Evolutionary conservation across 2,797 vertebrate genomes (phyloP), one percentile per base, ranked within the genome.

Genomic region (Pampus argenteus): DNA sequence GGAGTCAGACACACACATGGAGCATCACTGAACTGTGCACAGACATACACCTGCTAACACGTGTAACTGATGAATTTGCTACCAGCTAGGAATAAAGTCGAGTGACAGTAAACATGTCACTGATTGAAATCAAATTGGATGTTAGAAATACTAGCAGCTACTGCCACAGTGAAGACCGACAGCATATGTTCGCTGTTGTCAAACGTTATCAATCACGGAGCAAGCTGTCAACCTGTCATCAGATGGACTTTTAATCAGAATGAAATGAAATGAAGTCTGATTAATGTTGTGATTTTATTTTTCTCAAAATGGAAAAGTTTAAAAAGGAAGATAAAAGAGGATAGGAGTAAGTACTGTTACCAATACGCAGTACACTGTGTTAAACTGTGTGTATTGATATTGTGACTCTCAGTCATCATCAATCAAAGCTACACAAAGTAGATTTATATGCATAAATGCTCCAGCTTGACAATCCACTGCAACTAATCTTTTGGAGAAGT

Each of bases 91-190:
- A 83, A 88, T 82, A 64, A 78, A 71, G 62, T 45, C 18, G 70
- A 67, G n/a, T 74, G 74, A 83, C 62, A 50, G 76, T 71, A 77
- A 78, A 80, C 40, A 61, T 48, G 70, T 71, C 68, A 65, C 64
- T 44, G 62, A 63, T 63, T 57, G 60, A 74, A 79, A 62, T 84
- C 74, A 45, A 72, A 67, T 40, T 56, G 18, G 9, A 9, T 1
- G 55, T n/a, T 36, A 70, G 59, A 54, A 60, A 71, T 72, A 75
- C 66, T 28, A 71, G 49, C 34, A 57, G 23, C 54, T 18, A 1
- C 45, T 50, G 58, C 52, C 9, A 60, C 49, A 42, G 28, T 47
- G 58, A 57, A 45, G 29, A 74, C 59, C 59, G 23, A 18, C 62
- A 23, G 54, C 49, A 14, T 17, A 28, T 48, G n/a, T 54, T 13